Base-by-base conservation (phyloP, 2,888 invertebrate species). In the Sinodicranocentrus sp. region DNA sequence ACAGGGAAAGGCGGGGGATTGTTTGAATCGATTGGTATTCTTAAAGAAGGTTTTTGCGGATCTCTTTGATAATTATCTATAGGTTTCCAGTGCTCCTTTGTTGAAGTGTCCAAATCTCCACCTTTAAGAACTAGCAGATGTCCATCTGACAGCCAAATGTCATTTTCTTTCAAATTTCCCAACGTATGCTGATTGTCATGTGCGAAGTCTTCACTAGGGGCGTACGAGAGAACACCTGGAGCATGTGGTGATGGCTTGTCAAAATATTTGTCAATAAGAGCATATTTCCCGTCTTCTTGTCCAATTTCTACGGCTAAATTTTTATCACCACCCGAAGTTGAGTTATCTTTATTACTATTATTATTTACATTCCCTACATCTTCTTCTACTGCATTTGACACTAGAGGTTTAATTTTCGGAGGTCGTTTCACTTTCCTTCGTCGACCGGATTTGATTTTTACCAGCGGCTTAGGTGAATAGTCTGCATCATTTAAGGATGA, bases 1-100 rank as follows among this genome's bases (percentile, higher is more conserved):
- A 97, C 94, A 90, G 97, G 97, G 94, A 97, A 97, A 92, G 97
- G 97, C 93, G 97, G 97, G 91, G 97, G 96, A 89, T 96, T 94
- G 91, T 83, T 85, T 10, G 96, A 96, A 91, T 94, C 94, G 71
- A 94, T 91, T 57, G 96, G 96, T 89, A 97, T 93, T 91, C 95
- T 96, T 90, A 97, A 95, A 91, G 95, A 96, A 89, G 96, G 93
- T 54, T 52, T 85, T 8, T 59, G 75, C 89, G 93, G 92, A 26
- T 96, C 96, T 87, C 96, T 96, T 91, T 94, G 93, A 91, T 95
- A 97, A 90, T 94, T 93, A 90, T 97, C 97, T 88, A 97, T 95
- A 23, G 96, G 94, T 71, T 94, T 93, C 96, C 96, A 96, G 15
- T 90, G 88, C 91, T 85, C 91, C 90, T 87, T 92, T 91, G 77